A percentile compares a stretch with the other conserved stretches of the same genome.
Evolutionary conservation across 1,140 invertebrate genomes (phyloP).

Genomic region (Thalassaphorura encarpata): DNA sequence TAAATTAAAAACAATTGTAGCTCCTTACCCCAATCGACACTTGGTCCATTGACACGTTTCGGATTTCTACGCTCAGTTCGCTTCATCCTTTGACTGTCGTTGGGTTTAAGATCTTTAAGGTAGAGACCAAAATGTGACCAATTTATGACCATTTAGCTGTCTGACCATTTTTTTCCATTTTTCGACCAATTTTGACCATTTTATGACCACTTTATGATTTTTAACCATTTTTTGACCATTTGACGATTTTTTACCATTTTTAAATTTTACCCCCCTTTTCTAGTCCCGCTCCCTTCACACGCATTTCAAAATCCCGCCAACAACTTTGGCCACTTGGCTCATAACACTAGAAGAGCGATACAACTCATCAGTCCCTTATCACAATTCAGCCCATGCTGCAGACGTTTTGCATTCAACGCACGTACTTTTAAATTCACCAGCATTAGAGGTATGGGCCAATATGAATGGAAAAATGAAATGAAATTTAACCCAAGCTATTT

Average conservation of each 20-base stretch:
- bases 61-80: constrained; percentile 78
- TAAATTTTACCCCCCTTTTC: no score
- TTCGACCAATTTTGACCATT: no score
- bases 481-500: constrained; percentile 38
- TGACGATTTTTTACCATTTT: no score
- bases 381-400: constrained; percentile 94
- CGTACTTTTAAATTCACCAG: no score
- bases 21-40: neutral
- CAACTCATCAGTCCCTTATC: constrained; percentile 73
- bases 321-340: constrained; percentile 89
- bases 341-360: constrained; percentile 98
- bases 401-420: constrained; percentile 94
- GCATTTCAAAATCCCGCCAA: constrained; percentile 87
- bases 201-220: no score
- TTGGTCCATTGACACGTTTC: constrained; percentile 95
- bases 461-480: neutral
- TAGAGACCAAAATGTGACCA: no score
- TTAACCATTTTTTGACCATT: no score
- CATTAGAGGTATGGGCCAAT: no score
- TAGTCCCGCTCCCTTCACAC: no score
- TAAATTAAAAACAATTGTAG: no score
- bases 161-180: no score
- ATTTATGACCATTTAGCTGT: no score
- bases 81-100: constrained; percentile 84
- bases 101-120: constrained; percentile 81